Percentiles rank a stretch among this genome's conserved stretches.
These are phyloP conservation scores for Pantala flavescens DNA, from an alignment of 1,140 invertebrate genomes.

Conservation along the genomic window DNA sequence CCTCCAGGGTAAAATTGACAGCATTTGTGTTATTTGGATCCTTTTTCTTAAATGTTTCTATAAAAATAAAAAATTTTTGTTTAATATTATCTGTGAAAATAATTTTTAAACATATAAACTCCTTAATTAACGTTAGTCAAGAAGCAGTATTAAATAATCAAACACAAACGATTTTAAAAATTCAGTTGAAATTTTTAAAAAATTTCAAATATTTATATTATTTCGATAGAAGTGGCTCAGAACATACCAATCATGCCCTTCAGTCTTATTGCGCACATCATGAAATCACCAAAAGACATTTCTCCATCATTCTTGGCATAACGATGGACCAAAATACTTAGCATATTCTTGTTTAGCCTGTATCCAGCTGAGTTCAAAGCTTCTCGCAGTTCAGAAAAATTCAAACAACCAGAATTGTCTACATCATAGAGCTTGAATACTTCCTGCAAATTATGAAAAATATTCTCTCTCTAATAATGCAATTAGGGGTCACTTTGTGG, in stretches of 20 bases:
- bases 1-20: slow-evolving; percentile 71
- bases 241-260: slow-evolving; percentile 42
- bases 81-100: no score
- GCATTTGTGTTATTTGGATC: slow-evolving; percentile 56
- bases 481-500: no score
- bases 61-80: slow-evolving; percentile 31
- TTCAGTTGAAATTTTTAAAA: no score
- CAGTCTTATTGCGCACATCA: slow-evolving; percentile 45
- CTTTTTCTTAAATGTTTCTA: slow-evolving; percentile 69
- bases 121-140: no score
- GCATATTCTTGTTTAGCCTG: slow-evolving; percentile 41
- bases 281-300: slow-evolving; percentile 48
- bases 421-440: slow-evolving; percentile 45
- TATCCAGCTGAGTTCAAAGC: slow-evolving; percentile 42
- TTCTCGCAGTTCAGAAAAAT: slow-evolving; percentile 41
- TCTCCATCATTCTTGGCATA: slow-evolving; percentile 41
- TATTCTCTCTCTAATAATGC: background rate
- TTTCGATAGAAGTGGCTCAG: no score
- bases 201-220: no score
- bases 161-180: no score
- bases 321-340: slow-evolving; percentile 41
- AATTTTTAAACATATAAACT: no score
- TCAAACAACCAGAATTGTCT: slow-evolving; percentile 41
- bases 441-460: slow-evolving; percentile 28
- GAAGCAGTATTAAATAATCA: no score